These are phyloP conservation scores for Autographa gamma DNA, from an alignment of 2,888 invertebrate species.

Conservation along the genomic window DNA sequence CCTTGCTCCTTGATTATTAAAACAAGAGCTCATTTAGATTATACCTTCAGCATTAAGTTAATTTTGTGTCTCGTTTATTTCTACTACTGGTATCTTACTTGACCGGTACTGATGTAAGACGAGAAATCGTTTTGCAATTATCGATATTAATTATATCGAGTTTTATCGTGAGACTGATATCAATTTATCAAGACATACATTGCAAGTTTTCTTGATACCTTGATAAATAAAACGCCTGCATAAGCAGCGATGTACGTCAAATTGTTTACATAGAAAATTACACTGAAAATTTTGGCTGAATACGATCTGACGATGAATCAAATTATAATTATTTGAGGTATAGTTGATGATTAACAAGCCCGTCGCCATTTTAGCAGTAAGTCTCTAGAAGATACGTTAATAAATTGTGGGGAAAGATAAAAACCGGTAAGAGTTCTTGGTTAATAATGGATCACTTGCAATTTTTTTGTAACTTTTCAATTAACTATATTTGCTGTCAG, in stretches of 20 bases:
- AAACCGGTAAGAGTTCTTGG: constrained; percentile 16
- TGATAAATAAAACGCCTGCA: not conserved
- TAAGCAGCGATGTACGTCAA: not conserved
- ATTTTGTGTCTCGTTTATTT: constrained; percentile 49
- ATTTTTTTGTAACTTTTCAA: not conserved
- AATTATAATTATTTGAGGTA: not conserved
- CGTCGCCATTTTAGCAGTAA: constrained; percentile 12
- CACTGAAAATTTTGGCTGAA: not conserved
- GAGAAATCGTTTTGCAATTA: constrained; percentile 21
- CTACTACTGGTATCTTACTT: constrained; percentile 31
- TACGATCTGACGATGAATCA: not conserved
- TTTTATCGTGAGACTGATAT: constrained; percentile 1
- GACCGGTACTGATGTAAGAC: constrained; percentile 15
- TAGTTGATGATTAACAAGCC: constrained; percentile 17
- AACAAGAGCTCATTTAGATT: constrained; percentile 72
- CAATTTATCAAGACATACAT: not conserved
- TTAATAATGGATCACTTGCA: not conserved
- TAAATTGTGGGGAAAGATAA: constrained; percentile 3
- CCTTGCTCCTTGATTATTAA: constrained; percentile 71
- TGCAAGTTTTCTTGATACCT: not conserved
- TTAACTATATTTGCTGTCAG: not conserved
- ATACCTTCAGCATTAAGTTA: constrained; percentile 57
- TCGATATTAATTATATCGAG: constrained; percentile 16
- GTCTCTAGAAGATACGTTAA: not conserved
- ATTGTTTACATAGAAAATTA: not conserved